Percentiles rank a stretch among this genome's conserved stretches.
Conservation (phyloP, 2,113 vertebrate species). For the Emydocephalus ijimae region DNA sequence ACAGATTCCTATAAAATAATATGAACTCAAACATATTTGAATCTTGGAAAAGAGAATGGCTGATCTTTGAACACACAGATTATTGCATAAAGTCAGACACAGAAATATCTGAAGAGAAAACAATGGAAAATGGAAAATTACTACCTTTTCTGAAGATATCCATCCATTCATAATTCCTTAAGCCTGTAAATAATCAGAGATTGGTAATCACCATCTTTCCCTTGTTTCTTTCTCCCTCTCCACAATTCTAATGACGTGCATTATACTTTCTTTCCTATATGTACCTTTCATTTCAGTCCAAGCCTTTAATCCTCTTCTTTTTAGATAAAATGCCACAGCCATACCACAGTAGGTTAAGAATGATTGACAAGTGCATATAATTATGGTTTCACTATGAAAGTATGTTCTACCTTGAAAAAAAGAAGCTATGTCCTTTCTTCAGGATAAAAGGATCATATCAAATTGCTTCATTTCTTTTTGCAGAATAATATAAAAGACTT, state of each 20-base stretch:
- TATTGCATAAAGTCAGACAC: slow-evolving; percentile 18
- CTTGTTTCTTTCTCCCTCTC: slow-evolving; percentile 33
- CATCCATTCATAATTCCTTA: slow-evolving; percentile 61
- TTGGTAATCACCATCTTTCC: slow-evolving; percentile 52
- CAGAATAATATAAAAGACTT: slow-evolving; percentile 66
- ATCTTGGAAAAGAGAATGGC: background rate
- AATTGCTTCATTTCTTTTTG: slow-evolving; percentile 66
- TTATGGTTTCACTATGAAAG: slow-evolving; percentile 59
- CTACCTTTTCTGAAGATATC: slow-evolving; percentile 48
- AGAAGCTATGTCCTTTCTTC: slow-evolving; percentile 64
- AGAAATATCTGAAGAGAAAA: slow-evolving; percentile 46
- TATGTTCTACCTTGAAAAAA: slow-evolving; percentile 71
- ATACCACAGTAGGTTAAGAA: slow-evolving; percentile 56
- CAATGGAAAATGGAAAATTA: slow-evolving; percentile 52
- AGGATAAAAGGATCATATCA: slow-evolving; percentile 65
- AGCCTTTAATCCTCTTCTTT: slow-evolving; percentile 66
- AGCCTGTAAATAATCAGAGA: slow-evolving; percentile 63
- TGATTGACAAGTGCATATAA: slow-evolving; percentile 71
- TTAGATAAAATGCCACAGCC: slow-evolving; percentile 64
- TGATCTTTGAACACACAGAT: background rate
- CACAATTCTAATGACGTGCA: slow-evolving; percentile 55
- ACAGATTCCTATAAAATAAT: background rate
- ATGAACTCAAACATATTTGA: background rate
- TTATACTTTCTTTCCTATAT: slow-evolving; percentile 55
- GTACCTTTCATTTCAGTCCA: slow-evolving; percentile 66